Base-by-base conservation (phyloP, 2,797 vertebrate species). In the Siniperca obscura region DNA sequence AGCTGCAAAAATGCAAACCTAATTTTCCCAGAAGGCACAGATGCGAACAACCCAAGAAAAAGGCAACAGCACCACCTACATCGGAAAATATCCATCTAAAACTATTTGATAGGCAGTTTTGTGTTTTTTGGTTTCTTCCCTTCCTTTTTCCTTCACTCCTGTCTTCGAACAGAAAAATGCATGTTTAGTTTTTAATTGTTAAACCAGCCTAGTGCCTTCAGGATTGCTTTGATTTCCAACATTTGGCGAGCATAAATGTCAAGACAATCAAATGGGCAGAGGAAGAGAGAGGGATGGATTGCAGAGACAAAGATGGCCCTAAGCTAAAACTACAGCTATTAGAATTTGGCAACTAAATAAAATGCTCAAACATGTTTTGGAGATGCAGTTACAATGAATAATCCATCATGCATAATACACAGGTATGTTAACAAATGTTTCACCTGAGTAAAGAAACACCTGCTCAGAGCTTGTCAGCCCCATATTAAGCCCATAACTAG, bases 191-290 rank as follows among this genome's bases (percentile, higher is more conserved):
- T 64, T 66, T 56, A 84, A 84, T 56, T 70, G 66, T 77, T 74
- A 30, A 81, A 67, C 13, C 50, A 62, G 67, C 16, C 17, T 2
- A 6, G 10, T 30, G 74, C 70, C 52, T 66, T 57, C 14, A 86
- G 81, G 79, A 48, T 19, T 14, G 40, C 40, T 86, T 70, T 84
- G 50, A 80, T 76, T 86, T 80, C 66, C n/a, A 70, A 73, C 53
- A 76, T 76, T 83, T 88, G 87, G 76, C 55, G 3, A 69, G 59
- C 16, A 16, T 52, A 67, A 85, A 87, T 76, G 56, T 82, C 70
- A 74, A 75, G 65, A 78, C 76, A 70, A 79, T 86, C 72, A 80
- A 78, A 82, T 7, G n/a, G 52, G 67, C 71, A 78, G 52, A 74
- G 42, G 66, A 69, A 66, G 48, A 79, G 56, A 74, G 48, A 2